Evolutionary conservation across 2,888 invertebrate genomes (phyloP).

Genomic region (Ormyrus labotus): DNA sequence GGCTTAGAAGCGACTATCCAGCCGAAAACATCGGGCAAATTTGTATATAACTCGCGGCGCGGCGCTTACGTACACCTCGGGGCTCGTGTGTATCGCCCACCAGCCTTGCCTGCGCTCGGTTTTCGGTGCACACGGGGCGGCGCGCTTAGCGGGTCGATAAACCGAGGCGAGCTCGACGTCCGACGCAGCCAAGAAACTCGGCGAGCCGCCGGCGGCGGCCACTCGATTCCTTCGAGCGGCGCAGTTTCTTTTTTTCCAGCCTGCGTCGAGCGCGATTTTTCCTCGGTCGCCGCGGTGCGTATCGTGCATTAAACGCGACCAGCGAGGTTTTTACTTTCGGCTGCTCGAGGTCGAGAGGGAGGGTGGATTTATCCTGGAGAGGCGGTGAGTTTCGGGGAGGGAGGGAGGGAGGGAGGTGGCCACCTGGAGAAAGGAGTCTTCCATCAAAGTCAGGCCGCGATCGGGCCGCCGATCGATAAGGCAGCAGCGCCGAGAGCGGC

Average conservation of each 20-base stretch:
- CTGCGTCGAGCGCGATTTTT: not conserved
- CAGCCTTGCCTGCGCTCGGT: no score
- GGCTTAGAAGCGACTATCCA: no score
- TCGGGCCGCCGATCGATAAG: constrained; percentile 36
- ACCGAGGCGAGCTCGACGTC: constrained; percentile 2
- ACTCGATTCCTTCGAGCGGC: not conserved
- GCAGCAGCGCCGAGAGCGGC: not conserved
- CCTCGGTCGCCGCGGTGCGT: no score
- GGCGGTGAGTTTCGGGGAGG: not conserved
- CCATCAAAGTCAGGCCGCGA: constrained; percentile 49
- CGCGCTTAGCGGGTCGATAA: constrained; percentile 39
- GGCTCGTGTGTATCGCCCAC: no score
- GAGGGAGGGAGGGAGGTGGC: not conserved
- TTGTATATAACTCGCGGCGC: no score
- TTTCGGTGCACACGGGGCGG: no score
- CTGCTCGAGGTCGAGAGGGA: not conserved
- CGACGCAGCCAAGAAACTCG: no score
- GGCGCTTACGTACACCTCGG: no score
- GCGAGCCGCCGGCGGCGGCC: not conserved
- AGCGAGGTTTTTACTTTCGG: no score
- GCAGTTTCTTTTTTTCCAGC: not conserved
- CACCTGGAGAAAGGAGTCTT: not conserved
- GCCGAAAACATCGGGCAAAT: no score
- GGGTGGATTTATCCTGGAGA: not conserved
- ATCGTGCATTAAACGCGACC: no score